These are phyloP conservation scores for Spodoptera frugiperda DNA, from an alignment of 1,140 invertebrate species.

Conservation along the genomic window DNA sequence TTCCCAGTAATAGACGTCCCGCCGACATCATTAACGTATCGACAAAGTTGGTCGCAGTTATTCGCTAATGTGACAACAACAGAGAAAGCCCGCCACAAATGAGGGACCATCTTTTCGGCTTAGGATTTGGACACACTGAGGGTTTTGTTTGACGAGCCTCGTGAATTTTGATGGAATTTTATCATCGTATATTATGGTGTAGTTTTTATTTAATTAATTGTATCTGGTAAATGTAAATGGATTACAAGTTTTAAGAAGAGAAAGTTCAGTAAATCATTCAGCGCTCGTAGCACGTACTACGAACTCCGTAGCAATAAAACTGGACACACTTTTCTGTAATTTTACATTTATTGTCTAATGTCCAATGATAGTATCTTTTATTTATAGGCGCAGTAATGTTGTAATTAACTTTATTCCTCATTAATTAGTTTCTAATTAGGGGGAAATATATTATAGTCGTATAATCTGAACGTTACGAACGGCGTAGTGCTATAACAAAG, in stretches of 20 bases:
- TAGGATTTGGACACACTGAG: conserved; percentile 62
- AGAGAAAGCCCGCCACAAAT: conserved; percentile 82
- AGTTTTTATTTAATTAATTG: too few species aligned
- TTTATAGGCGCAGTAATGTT: conserved; percentile 13
- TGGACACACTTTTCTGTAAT: neutral
- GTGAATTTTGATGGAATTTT: too few species aligned
- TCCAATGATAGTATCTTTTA: conserved; percentile 24
- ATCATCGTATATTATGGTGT: too few species aligned
- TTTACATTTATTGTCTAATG: conserved; percentile 20
- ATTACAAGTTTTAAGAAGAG: neutral
- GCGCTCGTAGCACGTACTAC: conserved; percentile 1
- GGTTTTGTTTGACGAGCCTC: neutral
- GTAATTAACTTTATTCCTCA: conserved; percentile 14
- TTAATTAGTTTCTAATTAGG: conserved; percentile 32
- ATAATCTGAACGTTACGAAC: conserved; percentile 13
- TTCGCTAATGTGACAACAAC: conserved; percentile 85
- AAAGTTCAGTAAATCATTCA: neutral
- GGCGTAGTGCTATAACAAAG: conserved; percentile 17
- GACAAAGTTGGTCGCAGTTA: conserved; percentile 78
- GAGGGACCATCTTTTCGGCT: conserved; percentile 80
- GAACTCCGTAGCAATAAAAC: conserved; percentile 1
- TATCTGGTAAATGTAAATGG: too few species aligned
- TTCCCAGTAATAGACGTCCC: conserved; percentile 76
- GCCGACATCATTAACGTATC: conserved; percentile 84
- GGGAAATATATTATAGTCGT: conserved; percentile 14